Evolutionary conservation across 1,140 invertebrate genomes (phyloP), one percentile per base, ranked within the genome.

Genomic region (Himalopsyche phryganea): DNA sequence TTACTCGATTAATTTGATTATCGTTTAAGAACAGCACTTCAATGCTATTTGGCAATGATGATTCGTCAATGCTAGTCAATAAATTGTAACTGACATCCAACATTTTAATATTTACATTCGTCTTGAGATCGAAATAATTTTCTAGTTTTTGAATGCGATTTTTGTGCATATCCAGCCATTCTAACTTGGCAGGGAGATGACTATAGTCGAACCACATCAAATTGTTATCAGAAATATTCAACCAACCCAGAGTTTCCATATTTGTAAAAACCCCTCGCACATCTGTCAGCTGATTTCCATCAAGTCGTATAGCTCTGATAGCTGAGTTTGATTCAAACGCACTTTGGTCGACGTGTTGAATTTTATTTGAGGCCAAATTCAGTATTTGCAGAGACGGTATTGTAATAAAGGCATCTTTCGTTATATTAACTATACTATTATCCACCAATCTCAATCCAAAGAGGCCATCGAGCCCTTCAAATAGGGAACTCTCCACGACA

Each of bases 81-180:
- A 81, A 79, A 69, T 91, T 92, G 69, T 83, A 83, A 71, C 87
- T 89, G 1, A 83, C 86, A 70, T 91, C 89, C 9, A 92, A 76
- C 81, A 88, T 88, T 71, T 89, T 90, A 1, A 92, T 84, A 28
- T 83, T 82, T 66, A 87, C 83, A 70, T 84, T 85, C 54, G 85
- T 81, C 66, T 82, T 83, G 7, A 87, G 71, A 65, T 86, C 85
- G 68, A 91, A 92, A 65, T 85, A 86, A 72, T 89, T 88, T 50
- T 83, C 83, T 38, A 88, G 72, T 63, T 85, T 84, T 49, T 81
- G 77, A 59, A 89, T 83, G 69, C 81, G 76, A 70, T 89, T 88
- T 68, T 84, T 78, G 65, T 86, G 85, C 76, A 88, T 82, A 67
- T 88, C 86, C 17, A 88, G 71, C 84, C 85, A 88, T 71, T 87